Evolutionary conservation across 2,888 invertebrate genomes (phyloP).

Genomic region (Allophyes oxyacanthae): DNA sequence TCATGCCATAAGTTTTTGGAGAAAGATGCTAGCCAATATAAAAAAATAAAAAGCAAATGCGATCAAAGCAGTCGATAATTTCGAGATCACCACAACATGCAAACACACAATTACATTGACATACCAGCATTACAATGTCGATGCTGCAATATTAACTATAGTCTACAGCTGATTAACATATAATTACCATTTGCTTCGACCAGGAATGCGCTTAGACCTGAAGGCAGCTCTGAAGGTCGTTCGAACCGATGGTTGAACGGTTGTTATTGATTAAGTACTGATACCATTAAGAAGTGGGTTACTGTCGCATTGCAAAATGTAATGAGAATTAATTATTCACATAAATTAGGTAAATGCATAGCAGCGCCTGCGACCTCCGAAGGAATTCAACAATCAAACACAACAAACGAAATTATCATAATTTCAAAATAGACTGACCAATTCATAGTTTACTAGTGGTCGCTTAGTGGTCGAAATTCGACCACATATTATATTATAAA

Average conservation of each 20-base stretch:
- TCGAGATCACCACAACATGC: constrained; percentile 16
- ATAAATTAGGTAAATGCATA: not conserved
- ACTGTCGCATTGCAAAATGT: constrained; percentile 42
- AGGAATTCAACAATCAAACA: too few species aligned
- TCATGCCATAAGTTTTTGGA: too few species aligned
- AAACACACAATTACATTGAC: constrained; percentile 43
- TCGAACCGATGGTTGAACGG: constrained; percentile 51
- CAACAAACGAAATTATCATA: too few species aligned
- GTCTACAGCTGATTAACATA: constrained; percentile 58
- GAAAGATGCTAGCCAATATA: too few species aligned
- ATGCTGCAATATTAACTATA: constrained; percentile 45
- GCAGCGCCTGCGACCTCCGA: too few species aligned
- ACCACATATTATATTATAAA: too few species aligned
- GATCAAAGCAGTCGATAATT: not conserved
- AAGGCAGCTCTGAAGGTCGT: constrained; percentile 60
- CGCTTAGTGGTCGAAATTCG: too few species aligned
- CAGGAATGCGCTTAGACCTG: constrained; percentile 56
- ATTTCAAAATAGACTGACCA: too few species aligned
- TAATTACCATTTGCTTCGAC: constrained; percentile 63
- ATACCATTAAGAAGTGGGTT: constrained; percentile 46
- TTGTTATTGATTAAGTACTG: constrained; percentile 48
- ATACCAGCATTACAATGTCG: constrained; percentile 46
- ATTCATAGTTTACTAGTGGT: too few species aligned
- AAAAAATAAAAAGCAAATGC: not conserved
- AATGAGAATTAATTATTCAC: constrained; percentile 37